Percentiles rank a stretch among this genome's conserved stretches.
Evolutionary conservation across 1,140 invertebrate genomes (phyloP).

Genomic region (Palaemon carinicauda): DNA sequence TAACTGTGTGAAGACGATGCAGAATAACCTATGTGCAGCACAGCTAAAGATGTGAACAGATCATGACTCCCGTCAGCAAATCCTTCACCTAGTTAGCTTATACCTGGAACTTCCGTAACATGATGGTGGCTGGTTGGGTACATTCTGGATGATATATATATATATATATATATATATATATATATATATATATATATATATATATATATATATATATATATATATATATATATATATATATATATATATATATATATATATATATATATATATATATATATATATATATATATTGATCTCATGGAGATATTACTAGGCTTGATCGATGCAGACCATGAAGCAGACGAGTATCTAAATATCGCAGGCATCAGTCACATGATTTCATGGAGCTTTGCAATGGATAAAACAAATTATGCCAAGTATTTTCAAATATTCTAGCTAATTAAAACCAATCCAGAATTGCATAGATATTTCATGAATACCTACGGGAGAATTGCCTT

Average conservation of each 20-base stretch:
- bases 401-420: conserved; percentile 9
- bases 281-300: conserved; percentile 16
- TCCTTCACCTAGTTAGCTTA: too few species aligned
- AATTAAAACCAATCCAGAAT: neutral
- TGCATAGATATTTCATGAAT: neutral
- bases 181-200: too few species aligned
- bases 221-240: too few species aligned
- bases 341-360: conserved; percentile 3
- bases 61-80: neutral
- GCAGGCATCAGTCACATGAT: neutral
- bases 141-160: conserved; percentile 31
- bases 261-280: too few species aligned
- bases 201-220: too few species aligned
- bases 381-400: conserved; percentile 24
- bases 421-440: conserved; percentile 38
- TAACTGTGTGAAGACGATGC: neutral
- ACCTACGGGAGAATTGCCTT: conserved; percentile 15
- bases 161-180: too few species aligned
- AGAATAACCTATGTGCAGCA: neutral
- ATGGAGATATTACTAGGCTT: neutral
- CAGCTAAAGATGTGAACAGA: neutral
- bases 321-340: neutral
- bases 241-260: too few species aligned
- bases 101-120: neutral
- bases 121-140: neutral